Conservation (phyloP, 2,797 vertebrate species). For the Fistularia commersonii region DNA sequence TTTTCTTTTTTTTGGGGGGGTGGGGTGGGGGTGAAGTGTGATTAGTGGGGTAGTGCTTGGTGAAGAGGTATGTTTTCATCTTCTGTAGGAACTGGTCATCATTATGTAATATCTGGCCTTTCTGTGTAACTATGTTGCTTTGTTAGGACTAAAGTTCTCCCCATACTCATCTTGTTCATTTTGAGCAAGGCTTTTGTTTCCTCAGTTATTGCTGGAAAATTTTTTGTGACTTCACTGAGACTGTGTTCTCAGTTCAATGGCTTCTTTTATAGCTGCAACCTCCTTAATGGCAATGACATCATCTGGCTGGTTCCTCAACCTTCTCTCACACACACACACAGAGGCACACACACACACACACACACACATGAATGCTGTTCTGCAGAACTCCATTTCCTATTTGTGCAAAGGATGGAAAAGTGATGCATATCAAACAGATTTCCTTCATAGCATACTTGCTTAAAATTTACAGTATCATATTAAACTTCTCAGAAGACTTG, state of each 20-base stretch:
- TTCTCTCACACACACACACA: conserved; percentile 31
- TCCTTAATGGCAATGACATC: conserved; percentile 71
- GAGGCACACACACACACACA: conserved; percentile 32
- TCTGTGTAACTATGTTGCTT: neutral
- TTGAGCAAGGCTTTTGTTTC: conserved; percentile 23
- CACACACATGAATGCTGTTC: conserved; percentile 40
- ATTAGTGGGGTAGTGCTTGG: too few species aligned
- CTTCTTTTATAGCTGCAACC: conserved; percentile 68
- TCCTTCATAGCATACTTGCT: conserved; percentile 34
- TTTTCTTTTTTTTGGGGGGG: too few species aligned
- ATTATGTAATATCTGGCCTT: too few species aligned
- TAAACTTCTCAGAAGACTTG: conserved; percentile 27
- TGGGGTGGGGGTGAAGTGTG: too few species aligned
- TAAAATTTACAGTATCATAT: conserved; percentile 19
- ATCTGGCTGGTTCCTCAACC: conserved; percentile 57
- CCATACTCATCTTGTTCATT: conserved; percentile 7
- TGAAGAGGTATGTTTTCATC: too few species aligned
- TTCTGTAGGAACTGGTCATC: too few species aligned
- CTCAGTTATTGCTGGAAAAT: conserved; percentile 36
- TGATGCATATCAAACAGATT: conserved; percentile 47
- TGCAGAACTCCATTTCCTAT: conserved; percentile 55
- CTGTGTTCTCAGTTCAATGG: conserved; percentile 56
- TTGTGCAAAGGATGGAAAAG: conserved; percentile 65
- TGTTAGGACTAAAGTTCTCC: neutral
- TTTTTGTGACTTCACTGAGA: conserved; percentile 56